Percentiles rank a stretch among this genome's conserved stretches.
phyloP scores from a whole-genome alignment of 2,113 vertebrate genomes.

The Pao palembangensis region DNA sequence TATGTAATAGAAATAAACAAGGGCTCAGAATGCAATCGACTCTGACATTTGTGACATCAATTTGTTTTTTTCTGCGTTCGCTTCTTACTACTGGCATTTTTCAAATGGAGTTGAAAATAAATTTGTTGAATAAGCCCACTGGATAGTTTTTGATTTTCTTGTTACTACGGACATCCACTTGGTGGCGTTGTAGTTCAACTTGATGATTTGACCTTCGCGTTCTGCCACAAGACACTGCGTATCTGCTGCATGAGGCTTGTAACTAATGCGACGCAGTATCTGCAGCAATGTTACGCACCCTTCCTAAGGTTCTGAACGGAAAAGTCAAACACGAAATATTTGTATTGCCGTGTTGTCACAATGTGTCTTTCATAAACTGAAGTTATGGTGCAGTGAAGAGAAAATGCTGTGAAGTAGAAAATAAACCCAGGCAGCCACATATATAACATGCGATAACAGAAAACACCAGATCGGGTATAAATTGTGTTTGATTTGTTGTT shows the following conservation, averaged over 20 bases:
- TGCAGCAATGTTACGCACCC: background rate
- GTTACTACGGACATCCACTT: constrained; percentile 12
- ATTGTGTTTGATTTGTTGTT: constrained; percentile 45
- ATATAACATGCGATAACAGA: background rate
- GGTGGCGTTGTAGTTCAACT: constrained; percentile 39
- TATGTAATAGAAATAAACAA: constrained; percentile 8
- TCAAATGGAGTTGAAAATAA: constrained; percentile 25
- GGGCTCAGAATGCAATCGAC: constrained; percentile 7
- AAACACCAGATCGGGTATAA: background rate
- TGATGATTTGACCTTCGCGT: constrained; percentile 34
- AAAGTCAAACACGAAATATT: too few species aligned
- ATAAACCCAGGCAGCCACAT: too few species aligned
- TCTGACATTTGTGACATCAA: background rate
- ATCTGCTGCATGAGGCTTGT: constrained; percentile 2
- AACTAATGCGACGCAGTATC: constrained; percentile 9
- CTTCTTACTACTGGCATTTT: constrained; percentile 27
- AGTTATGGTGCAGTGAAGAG: too few species aligned
- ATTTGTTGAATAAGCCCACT: background rate
- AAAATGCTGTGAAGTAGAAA: too few species aligned
- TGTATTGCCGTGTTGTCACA: too few species aligned
- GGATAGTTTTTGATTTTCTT: background rate
- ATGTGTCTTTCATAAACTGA: too few species aligned
- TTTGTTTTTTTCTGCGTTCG: constrained; percentile 8
- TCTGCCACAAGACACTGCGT: constrained; percentile 16
- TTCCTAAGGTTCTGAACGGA: too few species aligned